These are phyloP conservation scores for Cyclargus thomasi DNA, from an alignment of 1,140 invertebrate species.

Conservation along the genomic window DNA sequence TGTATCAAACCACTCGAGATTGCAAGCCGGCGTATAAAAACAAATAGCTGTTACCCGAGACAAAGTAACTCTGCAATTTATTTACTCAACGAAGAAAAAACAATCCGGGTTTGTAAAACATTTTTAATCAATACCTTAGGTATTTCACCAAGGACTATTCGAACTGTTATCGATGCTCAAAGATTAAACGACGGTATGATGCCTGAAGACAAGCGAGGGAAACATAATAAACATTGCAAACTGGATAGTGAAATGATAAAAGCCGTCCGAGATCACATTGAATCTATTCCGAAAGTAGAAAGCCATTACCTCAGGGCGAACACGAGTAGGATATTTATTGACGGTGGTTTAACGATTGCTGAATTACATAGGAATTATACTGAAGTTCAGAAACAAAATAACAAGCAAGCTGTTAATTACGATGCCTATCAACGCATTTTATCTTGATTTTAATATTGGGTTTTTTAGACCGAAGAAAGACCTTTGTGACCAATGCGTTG, in stretches of 20 bases:
- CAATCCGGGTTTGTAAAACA: slow-evolving; percentile 22
- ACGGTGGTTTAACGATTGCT: slow-evolving; percentile 42
- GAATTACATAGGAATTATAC: slow-evolving; percentile 45
- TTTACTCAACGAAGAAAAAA: slow-evolving; percentile 21
- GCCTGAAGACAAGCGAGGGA: slow-evolving; percentile 29
- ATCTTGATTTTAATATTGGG: slow-evolving; percentile 43
- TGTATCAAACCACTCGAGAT: slow-evolving; percentile 22
- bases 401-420: slow-evolving; percentile 32
- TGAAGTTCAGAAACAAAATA: slow-evolving; percentile 28
- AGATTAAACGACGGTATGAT: slow-evolving; percentile 19
- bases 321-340: slow-evolving; percentile 41
- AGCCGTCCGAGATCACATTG: slow-evolving; percentile 41
- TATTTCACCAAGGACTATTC: slow-evolving; percentile 27
- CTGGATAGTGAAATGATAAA: slow-evolving; percentile 35
- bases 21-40: slow-evolving; percentile 22
- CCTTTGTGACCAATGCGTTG: slow-evolving; percentile 31
- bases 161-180: slow-evolving; percentile 29
- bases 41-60: slow-evolving; percentile 20
- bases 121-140: slow-evolving; percentile 30
- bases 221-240: slow-evolving; percentile 42
- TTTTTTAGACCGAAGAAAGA: slow-evolving; percentile 41
- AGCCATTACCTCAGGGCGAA: slow-evolving; percentile 45
- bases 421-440: slow-evolving; percentile 43
- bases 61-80: slow-evolving; percentile 23
- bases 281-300: slow-evolving; percentile 46